Evolutionary conservation across 2,888 invertebrate genomes (phyloP), one percentile per base, ranked within the genome.

Genomic region (Lamellibrachia columna): DNA sequence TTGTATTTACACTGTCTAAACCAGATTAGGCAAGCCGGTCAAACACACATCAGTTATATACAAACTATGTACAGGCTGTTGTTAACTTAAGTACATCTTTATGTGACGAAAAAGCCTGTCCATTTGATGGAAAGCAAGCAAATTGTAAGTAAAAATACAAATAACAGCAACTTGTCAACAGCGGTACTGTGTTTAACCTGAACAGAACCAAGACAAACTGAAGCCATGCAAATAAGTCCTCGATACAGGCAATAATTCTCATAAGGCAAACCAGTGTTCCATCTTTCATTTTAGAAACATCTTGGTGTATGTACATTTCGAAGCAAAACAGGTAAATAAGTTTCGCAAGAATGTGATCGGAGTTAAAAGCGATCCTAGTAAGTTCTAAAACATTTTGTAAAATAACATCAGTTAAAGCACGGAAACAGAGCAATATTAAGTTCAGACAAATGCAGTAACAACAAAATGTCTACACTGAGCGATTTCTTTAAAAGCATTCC

Each of bases 91-190:
- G 55, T 55, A 9, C 55, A 55, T 55, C 55, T 55, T 55, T 9
- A 75, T 22, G 22, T 15, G 60, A 60, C 75, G 15, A 75, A 3
- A 75, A 75, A 6, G 75, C 75, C 75, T 75, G 75, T 75, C 75
- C 75, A 75, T 75, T 75, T 75, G n/a, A 75, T 75, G 22, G 75
- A 75, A 75, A 75, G n/a, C 75, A 75, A n/a, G 75, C 22, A 75
- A 75, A 75, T n/a, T 75, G 75, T 75, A 75, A 75, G 75, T n/a
- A 75, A n/a, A 15, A 75, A 75, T 75, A 75, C 15, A 75, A 75
- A 75, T 22, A 75, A 75, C 75, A 75, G 75, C 75, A 75, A 75
- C 75, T n/a, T 22, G 75, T 75, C n/a, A 22, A 75, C 15, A 75
- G 75, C 55, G 9, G 40, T 40, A 40, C 0, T 9, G 9, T 55